A percentile compares a stretch with the other conserved stretches of the same genome.
phyloP scores from a whole-genome alignment of 2,888 invertebrate species.

The Sericinus montela region DNA sequence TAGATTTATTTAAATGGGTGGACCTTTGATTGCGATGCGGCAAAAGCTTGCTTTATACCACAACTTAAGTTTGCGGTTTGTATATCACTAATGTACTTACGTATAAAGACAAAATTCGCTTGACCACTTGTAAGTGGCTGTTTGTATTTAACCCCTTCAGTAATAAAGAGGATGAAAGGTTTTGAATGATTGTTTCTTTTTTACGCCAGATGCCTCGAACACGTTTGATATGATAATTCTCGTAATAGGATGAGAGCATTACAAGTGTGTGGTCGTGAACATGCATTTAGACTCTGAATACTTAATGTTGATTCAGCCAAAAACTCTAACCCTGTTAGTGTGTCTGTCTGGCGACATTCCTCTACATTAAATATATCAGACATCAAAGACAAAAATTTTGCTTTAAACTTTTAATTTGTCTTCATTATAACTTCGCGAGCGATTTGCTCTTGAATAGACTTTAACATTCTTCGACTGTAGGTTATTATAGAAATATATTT shows the following conservation, averaged over 20 bases:
- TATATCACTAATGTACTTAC: constrained; percentile 24
- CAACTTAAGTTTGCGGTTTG: constrained; percentile 25
- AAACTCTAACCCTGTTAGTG: constrained; percentile 15
- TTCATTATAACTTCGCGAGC: not conserved
- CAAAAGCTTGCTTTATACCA: constrained; percentile 56
- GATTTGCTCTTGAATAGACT: too few relatives aligned
- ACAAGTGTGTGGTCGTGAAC: constrained; percentile 48
- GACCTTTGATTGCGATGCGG: constrained; percentile 66
- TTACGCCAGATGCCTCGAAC: constrained; percentile 55
- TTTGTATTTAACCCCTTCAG: constrained; percentile 55
- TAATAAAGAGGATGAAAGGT: constrained; percentile 72
- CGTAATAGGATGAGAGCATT: constrained; percentile 59
- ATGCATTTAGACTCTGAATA: constrained; percentile 56
- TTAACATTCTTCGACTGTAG: too few relatives aligned
- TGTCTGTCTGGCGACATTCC: constrained; percentile 3
- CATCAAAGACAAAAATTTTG: constrained; percentile 12
- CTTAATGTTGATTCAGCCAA: constrained; percentile 27
- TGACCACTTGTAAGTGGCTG: constrained; percentile 24
- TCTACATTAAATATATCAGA: constrained; percentile 2
- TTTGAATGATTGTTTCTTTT: constrained; percentile 60
- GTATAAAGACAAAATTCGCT: constrained; percentile 34
- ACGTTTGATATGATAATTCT: constrained; percentile 75
- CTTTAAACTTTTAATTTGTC: not conserved
- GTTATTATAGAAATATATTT: too few relatives aligned
- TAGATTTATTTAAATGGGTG: constrained; percentile 70